These are phyloP conservation scores for Brachyrhaphis roseni DNA, from an alignment of 2,797 vertebrate genomes.

Conservation along the genomic window DNA sequence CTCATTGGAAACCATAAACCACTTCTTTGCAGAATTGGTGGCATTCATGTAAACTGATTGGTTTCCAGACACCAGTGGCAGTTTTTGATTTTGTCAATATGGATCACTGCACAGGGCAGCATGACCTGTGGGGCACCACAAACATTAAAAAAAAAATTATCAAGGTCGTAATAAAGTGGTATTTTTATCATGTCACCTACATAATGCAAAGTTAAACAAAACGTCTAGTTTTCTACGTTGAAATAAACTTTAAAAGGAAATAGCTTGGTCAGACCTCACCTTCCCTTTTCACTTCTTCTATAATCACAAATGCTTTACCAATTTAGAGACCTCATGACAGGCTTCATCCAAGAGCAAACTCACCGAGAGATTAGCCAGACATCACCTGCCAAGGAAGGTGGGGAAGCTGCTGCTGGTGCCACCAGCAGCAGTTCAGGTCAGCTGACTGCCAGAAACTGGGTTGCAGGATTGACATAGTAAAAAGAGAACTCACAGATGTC, in stretches of 20 bases:
- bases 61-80: neutral
- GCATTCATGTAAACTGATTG: neutral
- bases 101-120: neutral
- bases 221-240: neutral
- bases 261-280: constrained; percentile 35
- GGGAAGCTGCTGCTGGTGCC: constrained; percentile 59
- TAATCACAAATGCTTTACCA: constrained; percentile 35
- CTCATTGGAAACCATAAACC: neutral
- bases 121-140: neutral
- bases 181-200: neutral
- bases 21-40: neutral
- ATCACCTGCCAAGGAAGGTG: constrained; percentile 58
- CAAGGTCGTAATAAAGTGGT: neutral
- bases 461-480: constrained; percentile 49
- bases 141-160: neutral
- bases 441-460: constrained; percentile 55
- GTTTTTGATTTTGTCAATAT: neutral
- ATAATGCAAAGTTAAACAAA: too few species aligned
- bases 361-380: constrained; percentile 63
- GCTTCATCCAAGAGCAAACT: constrained; percentile 45
- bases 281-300: constrained; percentile 7
- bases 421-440: constrained; percentile 55
- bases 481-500: constrained; percentile 36
- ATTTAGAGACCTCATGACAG: constrained; percentile 48
- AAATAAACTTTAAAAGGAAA: constrained; percentile 25